phyloP scores from a whole-genome alignment of 2,113 vertebrate species.

The Phainopepla nitens region DNA sequence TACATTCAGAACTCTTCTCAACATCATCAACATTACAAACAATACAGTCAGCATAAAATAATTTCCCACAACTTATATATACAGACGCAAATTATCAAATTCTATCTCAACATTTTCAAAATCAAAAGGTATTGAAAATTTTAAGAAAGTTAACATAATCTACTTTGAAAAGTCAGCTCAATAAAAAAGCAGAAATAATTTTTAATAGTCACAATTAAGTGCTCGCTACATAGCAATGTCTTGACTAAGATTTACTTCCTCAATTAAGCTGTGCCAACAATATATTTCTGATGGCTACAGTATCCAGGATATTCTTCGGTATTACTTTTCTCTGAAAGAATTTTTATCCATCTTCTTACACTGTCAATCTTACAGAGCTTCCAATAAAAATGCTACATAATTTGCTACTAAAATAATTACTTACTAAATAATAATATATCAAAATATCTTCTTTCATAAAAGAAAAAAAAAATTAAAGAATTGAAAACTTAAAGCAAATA shows the following conservation, averaged over 20 bases:
- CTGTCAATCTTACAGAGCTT: not conserved
- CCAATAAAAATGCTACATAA: not conserved
- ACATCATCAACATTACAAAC: not conserved
- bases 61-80: not conserved
- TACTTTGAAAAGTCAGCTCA: not conserved
- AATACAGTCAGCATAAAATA: not conserved
- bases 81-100: not conserved
- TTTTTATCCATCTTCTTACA: not conserved
- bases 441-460: not conserved
- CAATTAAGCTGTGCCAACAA: not conserved
- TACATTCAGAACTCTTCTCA: not conserved
- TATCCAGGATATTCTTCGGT: not conserved
- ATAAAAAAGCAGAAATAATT: not conserved
- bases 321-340: not conserved
- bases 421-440: not conserved
- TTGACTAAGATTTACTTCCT: not conserved
- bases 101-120: not conserved
- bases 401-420: not conserved
- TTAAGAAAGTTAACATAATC: not conserved
- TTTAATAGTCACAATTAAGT: not conserved
- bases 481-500: not conserved
- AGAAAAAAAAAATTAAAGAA: not conserved
- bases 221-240: not conserved
- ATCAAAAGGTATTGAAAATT: not conserved
- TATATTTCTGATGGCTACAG: not conserved